These are phyloP conservation scores for Halictus ligatus DNA, from an alignment of 2,888 invertebrate species.

Conservation along the genomic window DNA sequence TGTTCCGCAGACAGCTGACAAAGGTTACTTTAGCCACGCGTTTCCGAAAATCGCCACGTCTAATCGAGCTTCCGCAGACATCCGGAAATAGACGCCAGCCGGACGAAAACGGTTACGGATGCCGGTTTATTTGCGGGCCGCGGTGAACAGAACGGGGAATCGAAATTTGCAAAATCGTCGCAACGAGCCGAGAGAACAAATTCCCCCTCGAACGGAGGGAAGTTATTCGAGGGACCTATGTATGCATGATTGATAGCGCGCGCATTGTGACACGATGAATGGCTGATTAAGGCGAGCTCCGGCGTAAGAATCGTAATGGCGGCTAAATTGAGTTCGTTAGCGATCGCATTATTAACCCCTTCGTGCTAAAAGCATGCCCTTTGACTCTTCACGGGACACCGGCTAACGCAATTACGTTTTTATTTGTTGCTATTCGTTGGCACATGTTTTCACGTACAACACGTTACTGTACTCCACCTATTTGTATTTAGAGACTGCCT, in stretches of 20 bases:
- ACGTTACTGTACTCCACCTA: no score
- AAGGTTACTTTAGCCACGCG: neutral
- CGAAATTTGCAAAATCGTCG: constrained; percentile 22
- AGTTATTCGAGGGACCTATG: neutral
- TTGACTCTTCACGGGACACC: no score
- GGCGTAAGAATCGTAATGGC: neutral
- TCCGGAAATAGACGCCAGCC: constrained; percentile 24
- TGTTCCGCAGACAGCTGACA: neutral
- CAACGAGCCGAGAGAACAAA: neutral
- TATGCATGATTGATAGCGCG: neutral
- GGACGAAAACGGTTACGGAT: constrained; percentile 10
- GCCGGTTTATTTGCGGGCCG: constrained; percentile 1
- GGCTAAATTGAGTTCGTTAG: neutral
- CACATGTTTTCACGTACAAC: no score
- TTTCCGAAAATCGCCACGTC: constrained; percentile 1
- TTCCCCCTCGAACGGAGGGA: neutral
- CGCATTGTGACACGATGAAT: neutral
- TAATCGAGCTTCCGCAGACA: constrained; percentile 21
- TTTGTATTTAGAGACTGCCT: no score
- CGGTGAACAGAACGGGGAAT: neutral
- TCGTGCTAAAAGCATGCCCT: no score
- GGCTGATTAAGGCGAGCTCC: neutral
- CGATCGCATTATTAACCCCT: neutral
- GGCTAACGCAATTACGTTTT: no score
- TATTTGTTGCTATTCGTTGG: no score